Evolutionary conservation across 1,140 invertebrate species (phyloP), one percentile per base, ranked within the genome.

Genomic region (Phymastichus coffea): DNA sequence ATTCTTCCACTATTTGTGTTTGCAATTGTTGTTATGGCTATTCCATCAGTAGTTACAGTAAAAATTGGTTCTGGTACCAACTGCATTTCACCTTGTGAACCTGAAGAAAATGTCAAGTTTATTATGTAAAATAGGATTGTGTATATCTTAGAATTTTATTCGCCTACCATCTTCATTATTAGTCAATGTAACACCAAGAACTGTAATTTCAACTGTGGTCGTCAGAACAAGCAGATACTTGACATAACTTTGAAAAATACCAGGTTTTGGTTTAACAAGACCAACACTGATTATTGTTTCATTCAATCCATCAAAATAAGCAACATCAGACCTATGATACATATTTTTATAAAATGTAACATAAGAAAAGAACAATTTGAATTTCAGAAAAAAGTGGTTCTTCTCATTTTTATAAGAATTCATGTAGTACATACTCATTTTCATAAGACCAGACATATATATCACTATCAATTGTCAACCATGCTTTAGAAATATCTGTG

Each of bases 391-490:
- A 23, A 61, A n/a, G n/a, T n/a, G n/a, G n/a, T n/a, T n/a, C n/a
- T n/a, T n/a, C n/a, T n/a, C n/a, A n/a, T n/a, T n/a, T n/a, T n/a
- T n/a, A n/a, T n/a, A n/a, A n/a, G n/a, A n/a, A n/a, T n/a, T n/a
- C n/a, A n/a, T n/a, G n/a, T n/a, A n/a, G n/a, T n/a, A n/a, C n/a
- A n/a, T 69, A 73, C 73, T 79, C 78, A 64, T 78, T 77, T 63
- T 80, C 76, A 66, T 78, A 80, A 3, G 78, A 87, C 87, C 89
- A 83, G 2, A 98, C 85, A 82, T 97, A 99, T 66, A 99, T 93
- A 81, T 98, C 94, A 71, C 92, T 97, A 72, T 99, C 97, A 70
- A 99, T 94, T 22, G 95, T 94, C 17, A 99, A 77, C 95, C 96
- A 99, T 0, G 96, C 96, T 72, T 97, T 84, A 23, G 88, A 90